Percentiles rank a stretch among this genome's conserved stretches.
Conservation (phyloP, 1,140 invertebrate species). For the Drosophila cardini region DNA sequence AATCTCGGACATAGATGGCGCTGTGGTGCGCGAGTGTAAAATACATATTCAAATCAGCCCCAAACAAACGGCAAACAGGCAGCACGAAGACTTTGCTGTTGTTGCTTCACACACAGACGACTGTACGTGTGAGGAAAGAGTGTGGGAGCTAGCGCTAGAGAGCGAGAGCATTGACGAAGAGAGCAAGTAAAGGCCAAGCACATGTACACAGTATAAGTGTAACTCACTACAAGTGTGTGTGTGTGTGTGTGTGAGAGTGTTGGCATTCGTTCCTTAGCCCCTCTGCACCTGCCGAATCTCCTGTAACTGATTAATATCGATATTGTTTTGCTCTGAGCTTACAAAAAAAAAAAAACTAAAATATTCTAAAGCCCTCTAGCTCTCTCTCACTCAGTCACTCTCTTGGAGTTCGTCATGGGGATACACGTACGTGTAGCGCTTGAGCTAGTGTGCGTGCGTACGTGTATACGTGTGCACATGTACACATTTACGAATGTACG, state of each 20-base stretch:
- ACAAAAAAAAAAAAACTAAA: conserved; percentile 2
- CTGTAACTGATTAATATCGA: conserved; percentile 34
- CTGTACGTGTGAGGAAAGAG: conserved; percentile 32
- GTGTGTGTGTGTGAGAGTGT: conserved; percentile 9
- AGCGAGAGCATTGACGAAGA: conserved; percentile 18
- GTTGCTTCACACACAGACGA: conserved; percentile 5
- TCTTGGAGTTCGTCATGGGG: conserved; percentile 11
- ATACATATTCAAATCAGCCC: conserved; percentile 74
- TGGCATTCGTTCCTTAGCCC: conserved; percentile 16
- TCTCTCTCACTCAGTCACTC: conserved; percentile 25
- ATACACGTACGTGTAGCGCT: conserved; percentile 24
- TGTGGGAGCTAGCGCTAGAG: conserved; percentile 21
- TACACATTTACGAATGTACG: conserved; percentile 22
- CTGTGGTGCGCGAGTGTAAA: conserved; percentile 52
- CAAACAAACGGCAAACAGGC: conserved; percentile 29
- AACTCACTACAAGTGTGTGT: conserved; percentile 1
- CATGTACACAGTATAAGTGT: conserved; percentile 54
- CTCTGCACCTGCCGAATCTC: conserved; percentile 57
- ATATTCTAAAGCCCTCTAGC: not conserved
- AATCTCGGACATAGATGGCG: conserved; percentile 79
- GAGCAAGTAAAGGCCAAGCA: conserved; percentile 32
- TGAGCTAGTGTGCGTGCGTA: conserved; percentile 23
- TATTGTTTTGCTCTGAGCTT: conserved; percentile 28
- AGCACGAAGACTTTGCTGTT: conserved; percentile 19
- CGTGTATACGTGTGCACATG: conserved; percentile 11